A percentile compares a stretch with the other conserved stretches of the same genome.
phyloP scores from a whole-genome alignment of 1,140 invertebrate species.

The Ptiloglossa arizonensis region DNA sequence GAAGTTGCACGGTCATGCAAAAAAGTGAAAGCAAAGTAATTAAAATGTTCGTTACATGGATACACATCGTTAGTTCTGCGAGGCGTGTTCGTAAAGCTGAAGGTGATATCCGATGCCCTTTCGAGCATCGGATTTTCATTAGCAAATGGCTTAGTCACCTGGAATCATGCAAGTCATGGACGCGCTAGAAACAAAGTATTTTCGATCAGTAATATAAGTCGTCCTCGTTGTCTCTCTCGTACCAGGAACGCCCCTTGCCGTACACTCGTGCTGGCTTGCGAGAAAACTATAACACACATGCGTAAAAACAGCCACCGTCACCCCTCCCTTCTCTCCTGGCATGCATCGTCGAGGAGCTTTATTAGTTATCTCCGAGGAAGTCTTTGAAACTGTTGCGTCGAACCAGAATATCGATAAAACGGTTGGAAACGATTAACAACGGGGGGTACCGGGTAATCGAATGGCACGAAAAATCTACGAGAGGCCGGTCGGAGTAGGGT shows the following conservation, averaged over 20 bases:
- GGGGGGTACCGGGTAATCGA: neutral
- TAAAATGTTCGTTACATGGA: conserved; percentile 29
- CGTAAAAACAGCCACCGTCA: conserved; percentile 74
- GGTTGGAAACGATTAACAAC: neutral
- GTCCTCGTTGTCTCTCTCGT: conserved; percentile 74
- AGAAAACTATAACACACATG: conserved; percentile 80
- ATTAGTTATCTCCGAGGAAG: neutral
- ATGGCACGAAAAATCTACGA: conserved; percentile 4
- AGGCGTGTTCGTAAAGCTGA: conserved; percentile 68
- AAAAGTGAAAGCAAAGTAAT: conserved; percentile 46
- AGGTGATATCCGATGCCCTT: conserved; percentile 59
- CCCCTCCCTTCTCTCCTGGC: conserved; percentile 43
- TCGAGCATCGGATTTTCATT: conserved; percentile 64
- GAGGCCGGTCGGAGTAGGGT: neutral
- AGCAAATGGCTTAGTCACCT: conserved; percentile 73
- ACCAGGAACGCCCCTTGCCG: conserved; percentile 70
- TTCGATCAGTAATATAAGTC: conserved; percentile 79
- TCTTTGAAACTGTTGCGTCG: neutral
- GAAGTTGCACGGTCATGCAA: conserved; percentile 25
- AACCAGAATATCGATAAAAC: neutral
- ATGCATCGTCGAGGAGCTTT: conserved; percentile 54
- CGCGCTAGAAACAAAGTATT: conserved; percentile 76
- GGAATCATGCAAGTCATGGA: conserved; percentile 76
- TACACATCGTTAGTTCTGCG: conserved; percentile 42
- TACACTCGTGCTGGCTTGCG: conserved; percentile 70